phyloP scores from a whole-genome alignment of 2,797 vertebrate genomes.

The Lophotriccus pileatus region DNA sequence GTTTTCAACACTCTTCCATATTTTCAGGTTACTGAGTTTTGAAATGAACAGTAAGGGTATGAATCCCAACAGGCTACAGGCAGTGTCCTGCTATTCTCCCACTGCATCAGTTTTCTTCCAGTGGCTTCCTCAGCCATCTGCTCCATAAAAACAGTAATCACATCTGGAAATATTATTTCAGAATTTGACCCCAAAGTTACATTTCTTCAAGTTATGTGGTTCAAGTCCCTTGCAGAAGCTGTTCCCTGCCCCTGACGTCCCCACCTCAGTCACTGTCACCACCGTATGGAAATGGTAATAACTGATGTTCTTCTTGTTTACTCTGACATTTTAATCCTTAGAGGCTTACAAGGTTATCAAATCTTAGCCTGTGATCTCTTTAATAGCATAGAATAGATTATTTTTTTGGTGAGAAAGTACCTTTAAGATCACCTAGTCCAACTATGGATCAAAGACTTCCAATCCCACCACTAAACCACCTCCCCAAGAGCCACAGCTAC shows the following conservation, averaged over 20 bases:
- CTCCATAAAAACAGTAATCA: neutral
- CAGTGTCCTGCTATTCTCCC: neutral
- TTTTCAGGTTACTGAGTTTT: neutral
- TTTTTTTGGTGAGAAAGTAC: neutral
- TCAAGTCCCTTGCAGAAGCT: neutral
- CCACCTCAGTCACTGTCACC: neutral
- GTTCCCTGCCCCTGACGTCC: neutral
- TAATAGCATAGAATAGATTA: neutral
- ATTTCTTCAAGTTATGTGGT: neutral
- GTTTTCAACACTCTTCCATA: neutral
- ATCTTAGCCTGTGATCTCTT: neutral
- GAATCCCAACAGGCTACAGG: neutral
- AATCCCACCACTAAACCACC: neutral
- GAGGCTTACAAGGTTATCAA: neutral
- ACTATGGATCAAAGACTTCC: neutral
- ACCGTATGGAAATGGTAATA: neutral
- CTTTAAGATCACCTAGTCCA: neutral
- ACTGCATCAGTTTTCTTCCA: neutral
- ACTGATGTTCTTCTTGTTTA: neutral
- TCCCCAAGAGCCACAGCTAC: neutral
- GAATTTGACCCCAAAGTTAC: neutral
- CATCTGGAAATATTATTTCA: neutral
- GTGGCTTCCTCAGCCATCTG: neutral
- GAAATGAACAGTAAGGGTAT: neutral
- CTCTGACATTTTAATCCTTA: neutral